Evolutionary conservation across 53 echinoderm and acorn worm genomes (phyloP), one percentile per base, ranked within the genome.

Genomic region (Hippasteria phrygiana): DNA sequence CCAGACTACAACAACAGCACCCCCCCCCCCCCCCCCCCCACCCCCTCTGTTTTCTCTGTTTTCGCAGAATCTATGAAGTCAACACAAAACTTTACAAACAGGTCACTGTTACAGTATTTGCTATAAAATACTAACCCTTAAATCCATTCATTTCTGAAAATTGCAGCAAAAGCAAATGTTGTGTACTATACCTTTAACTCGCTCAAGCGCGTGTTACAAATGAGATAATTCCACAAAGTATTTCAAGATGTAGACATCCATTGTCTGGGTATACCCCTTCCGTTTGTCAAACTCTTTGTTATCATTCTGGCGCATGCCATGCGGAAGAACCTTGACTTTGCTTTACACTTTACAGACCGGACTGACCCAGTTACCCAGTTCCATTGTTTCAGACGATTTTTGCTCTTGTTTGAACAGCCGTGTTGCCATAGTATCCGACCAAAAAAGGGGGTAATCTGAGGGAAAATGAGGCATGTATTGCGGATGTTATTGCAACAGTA

Each of bases 261-360:
- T 62, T 27, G 63, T 80, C 43, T 59, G 38, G 16, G 20, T 77
- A 43, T 14, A 10, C 41, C 2, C 55, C 41, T 80, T 80, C 80
- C 80, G 80, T 80, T 80, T 62, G 43, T 26, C 73, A 8, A 18
- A 20, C 28, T 29, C 41, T 43, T 43, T 73, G 80, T 80, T 80
- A 62, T 62, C 41, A 40, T 42, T 80, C 40, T 22, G 80, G 40
- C 80, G 27, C 80, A 41, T 22, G 8, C 37, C 80, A 59, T 5
- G 38, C 80, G 62, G 80, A 80, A 80, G 62, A 38, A 80, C 80
- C 80, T 80, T 80, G 80, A 80, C 80, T 55, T 20, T 66, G 67
- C 35, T 66, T 14, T 66, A 42, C 73, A 73, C 62, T 62, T 77
- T 55, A 34, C 29, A 37, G 32, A 28, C 55, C 54, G 9, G 6